Percentiles rank a stretch among this genome's conserved stretches.
phyloP scores from a whole-genome alignment of 2,888 invertebrate genomes.

The Parnassius mnemosyne region DNA sequence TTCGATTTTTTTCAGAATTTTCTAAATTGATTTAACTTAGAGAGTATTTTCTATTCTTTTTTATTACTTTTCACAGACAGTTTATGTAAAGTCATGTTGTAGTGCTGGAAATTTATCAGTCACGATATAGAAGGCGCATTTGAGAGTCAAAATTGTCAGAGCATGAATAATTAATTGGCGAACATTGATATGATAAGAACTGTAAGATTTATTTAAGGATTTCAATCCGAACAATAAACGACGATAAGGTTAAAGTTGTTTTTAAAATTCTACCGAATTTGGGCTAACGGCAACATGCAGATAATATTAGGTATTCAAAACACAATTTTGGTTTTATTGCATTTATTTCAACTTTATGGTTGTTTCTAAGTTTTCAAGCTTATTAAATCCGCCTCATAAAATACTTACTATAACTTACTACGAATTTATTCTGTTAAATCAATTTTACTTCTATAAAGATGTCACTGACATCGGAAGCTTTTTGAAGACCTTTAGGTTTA shows the following conservation, averaged over 20 bases:
- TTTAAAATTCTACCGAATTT: conserved; percentile 12
- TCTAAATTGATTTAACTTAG: too few relatives aligned
- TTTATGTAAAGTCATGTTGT: not conserved
- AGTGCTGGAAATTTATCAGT: conserved; percentile 3
- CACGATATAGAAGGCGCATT: conserved; percentile 23
- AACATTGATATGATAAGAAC: conserved; percentile 29
- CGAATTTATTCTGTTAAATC: too few relatives aligned
- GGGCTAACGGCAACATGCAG: not conserved
- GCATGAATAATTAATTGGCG: conserved; percentile 32
- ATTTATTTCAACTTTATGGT: too few relatives aligned
- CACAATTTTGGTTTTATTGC: too few relatives aligned
- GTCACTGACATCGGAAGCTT: not conserved
- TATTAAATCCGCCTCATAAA: too few relatives aligned
- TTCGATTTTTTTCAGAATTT: too few relatives aligned
- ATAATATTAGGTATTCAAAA: not conserved
- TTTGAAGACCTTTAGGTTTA: conserved; percentile 31
- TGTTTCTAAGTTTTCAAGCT: too few relatives aligned
- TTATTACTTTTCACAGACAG: too few relatives aligned
- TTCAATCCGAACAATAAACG: conserved; percentile 1
- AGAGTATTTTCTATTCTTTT: too few relatives aligned
- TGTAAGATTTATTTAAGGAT: conserved; percentile 31
- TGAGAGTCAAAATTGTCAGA: conserved; percentile 30
- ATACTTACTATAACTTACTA: too few relatives aligned
- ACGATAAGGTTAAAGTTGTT: not conserved
- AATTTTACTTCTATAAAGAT: too few relatives aligned